Conservation (phyloP, 2,113 vertebrate species). For the Nerophis ophidion region DNA sequence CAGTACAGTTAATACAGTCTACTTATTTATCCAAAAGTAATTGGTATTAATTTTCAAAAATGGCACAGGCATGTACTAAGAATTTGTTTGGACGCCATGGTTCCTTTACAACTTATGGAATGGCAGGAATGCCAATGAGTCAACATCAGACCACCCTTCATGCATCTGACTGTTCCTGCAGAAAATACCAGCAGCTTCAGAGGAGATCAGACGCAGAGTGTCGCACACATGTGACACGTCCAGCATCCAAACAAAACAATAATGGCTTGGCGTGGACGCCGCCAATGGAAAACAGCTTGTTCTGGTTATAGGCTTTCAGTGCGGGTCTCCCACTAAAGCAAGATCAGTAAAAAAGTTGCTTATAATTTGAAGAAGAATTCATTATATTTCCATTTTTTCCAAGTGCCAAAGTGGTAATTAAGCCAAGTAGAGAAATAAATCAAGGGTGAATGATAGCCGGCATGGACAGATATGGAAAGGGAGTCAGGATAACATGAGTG, state of each 20-base stretch:
- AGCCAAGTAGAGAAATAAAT: slow-evolving; percentile 17
- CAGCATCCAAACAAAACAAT: slow-evolving; percentile 42
- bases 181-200: slow-evolving; percentile 22
- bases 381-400: slow-evolving; percentile 9
- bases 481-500: background rate
- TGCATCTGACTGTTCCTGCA: slow-evolving; percentile 1
- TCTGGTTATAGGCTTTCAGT: slow-evolving; percentile 45
- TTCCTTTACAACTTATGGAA: background rate
- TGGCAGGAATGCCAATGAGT: background rate
- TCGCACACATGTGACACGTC: slow-evolving; percentile 50
- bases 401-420: slow-evolving; percentile 19
- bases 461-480: background rate
- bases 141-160: slow-evolving; percentile 12
- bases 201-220: slow-evolving; percentile 35
- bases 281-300: slow-evolving; percentile 56
- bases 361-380: slow-evolving; percentile 13
- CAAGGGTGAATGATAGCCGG: background rate
- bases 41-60: too few species aligned
- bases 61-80: too few species aligned
- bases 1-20: too few species aligned
- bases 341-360: slow-evolving; percentile 10
- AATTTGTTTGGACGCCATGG: too few species aligned
- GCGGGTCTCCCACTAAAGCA: slow-evolving; percentile 32
- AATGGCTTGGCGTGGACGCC: slow-evolving; percentile 34
- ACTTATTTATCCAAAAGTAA: too few species aligned